phyloP scores from a whole-genome alignment of 2,888 invertebrate species.

The Eupithecia vulgata region DNA sequence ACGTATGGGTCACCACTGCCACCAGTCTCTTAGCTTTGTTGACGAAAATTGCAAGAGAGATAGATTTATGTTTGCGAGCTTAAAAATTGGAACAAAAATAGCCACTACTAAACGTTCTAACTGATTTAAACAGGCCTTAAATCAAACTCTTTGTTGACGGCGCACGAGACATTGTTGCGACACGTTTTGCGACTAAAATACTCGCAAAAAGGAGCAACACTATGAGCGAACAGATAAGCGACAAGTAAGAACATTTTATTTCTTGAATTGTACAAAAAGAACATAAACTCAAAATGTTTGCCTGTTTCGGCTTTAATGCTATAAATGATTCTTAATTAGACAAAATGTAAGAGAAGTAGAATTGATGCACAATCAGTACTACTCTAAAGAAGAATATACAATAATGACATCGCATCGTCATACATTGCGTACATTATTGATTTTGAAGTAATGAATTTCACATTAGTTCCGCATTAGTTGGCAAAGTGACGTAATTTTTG shows the following conservation, averaged over 20 bases:
- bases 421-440: too few species aligned
- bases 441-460: too few species aligned
- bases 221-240: neutral
- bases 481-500: too few species aligned
- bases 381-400: too few species aligned
- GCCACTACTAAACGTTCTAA: constrained; percentile 42
- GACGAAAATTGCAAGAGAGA: neutral
- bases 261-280: neutral
- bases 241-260: neutral
- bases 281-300: neutral
- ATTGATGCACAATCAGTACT: neutral
- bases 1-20: neutral
- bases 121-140: constrained; percentile 49
- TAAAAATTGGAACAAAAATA: neutral
- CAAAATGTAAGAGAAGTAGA: neutral
- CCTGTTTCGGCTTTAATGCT: neutral
- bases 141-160: constrained; percentile 60
- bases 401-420: too few species aligned
- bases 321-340: neutral
- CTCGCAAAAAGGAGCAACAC: constrained; percentile 7
- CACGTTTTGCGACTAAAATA: constrained; percentile 45
- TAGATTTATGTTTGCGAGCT: neutral
- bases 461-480: too few species aligned
- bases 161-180: constrained; percentile 53
- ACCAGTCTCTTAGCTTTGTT: neutral